Percentiles rank a stretch among this genome's conserved stretches.
Evolutionary conservation across 1,140 invertebrate species (phyloP).

Genomic region (Neomicropteryx cornuta): DNA sequence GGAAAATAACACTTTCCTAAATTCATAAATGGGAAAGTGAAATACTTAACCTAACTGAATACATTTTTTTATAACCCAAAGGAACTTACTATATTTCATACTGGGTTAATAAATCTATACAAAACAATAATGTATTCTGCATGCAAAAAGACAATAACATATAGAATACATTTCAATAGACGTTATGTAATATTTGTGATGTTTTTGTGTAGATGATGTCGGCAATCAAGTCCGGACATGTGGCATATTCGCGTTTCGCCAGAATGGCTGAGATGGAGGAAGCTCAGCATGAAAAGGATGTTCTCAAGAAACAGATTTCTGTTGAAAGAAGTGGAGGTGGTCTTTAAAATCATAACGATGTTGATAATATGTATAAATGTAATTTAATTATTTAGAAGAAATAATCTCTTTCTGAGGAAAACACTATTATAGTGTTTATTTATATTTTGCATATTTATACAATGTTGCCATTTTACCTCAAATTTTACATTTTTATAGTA

Average conservation of each 20-base stretch:
- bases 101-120: too few species aligned
- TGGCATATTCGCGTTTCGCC: constrained; percentile 85
- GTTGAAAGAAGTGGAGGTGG: constrained; percentile 92
- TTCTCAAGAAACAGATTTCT: constrained; percentile 65
- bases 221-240: constrained; percentile 87
- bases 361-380: not conserved
- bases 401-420: not conserved
- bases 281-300: constrained; percentile 61
- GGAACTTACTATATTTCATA: too few species aligned
- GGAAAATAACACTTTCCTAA: too few species aligned
- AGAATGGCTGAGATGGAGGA: constrained; percentile 85
- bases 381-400: constrained; percentile 1
- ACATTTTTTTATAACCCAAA: too few species aligned
- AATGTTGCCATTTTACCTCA: not conserved
- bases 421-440: not conserved
- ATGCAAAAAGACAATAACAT: too few species aligned
- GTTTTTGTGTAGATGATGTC: constrained; percentile 81
- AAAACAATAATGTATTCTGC: too few species aligned
- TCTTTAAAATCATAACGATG: constrained; percentile 45
- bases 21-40: too few species aligned
- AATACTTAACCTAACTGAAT: too few species aligned
- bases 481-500: not conserved
- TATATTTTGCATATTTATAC: not conserved
- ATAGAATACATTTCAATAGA: too few species aligned
- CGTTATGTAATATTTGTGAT: too few species aligned